Evolutionary conservation across 2,888 invertebrate species (phyloP).

Genomic region (Pseudeuparius sepicola): DNA sequence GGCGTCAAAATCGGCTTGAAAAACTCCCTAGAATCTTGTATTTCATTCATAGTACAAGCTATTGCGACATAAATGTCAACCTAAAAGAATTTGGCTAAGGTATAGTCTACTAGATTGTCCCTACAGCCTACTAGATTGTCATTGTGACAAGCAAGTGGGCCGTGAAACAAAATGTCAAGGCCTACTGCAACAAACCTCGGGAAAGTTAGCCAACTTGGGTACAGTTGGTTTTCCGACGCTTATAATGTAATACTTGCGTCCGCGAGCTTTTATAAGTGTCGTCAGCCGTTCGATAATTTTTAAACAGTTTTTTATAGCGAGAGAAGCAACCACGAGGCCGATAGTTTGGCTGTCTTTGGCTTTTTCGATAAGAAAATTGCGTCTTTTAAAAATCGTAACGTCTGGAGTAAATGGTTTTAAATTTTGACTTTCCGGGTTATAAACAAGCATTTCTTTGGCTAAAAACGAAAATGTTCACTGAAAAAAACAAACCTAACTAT

Average conservation of each 20-base stretch:
- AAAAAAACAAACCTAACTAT: too few species aligned
- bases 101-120: too few species aligned
- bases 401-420: conserved; percentile 34
- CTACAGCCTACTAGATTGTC: too few species aligned
- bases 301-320: conserved; percentile 72
- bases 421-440: conserved; percentile 44
- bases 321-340: conserved; percentile 85
- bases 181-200: conserved; percentile 61
- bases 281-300: conserved; percentile 66
- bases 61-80: conserved; percentile 88
- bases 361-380: conserved; percentile 79
- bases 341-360: conserved; percentile 81
- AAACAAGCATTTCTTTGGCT: conserved; percentile 49
- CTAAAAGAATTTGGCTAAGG: too few species aligned
- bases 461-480: conserved; percentile 37
- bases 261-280: conserved; percentile 57
- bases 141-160: too few species aligned
- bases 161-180: too few species aligned
- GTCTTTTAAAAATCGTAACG: conserved; percentile 61
- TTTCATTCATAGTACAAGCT: conserved; percentile 83
- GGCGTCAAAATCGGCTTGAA: conserved; percentile 86
- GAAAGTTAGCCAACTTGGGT: conserved; percentile 91
- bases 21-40: conserved; percentile 76
- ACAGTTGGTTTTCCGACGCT: conserved; percentile 92
- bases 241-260: conserved; percentile 83